Conservation (phyloP, 2,888 invertebrate genomes). For the Rhagonycha lutea region DNA sequence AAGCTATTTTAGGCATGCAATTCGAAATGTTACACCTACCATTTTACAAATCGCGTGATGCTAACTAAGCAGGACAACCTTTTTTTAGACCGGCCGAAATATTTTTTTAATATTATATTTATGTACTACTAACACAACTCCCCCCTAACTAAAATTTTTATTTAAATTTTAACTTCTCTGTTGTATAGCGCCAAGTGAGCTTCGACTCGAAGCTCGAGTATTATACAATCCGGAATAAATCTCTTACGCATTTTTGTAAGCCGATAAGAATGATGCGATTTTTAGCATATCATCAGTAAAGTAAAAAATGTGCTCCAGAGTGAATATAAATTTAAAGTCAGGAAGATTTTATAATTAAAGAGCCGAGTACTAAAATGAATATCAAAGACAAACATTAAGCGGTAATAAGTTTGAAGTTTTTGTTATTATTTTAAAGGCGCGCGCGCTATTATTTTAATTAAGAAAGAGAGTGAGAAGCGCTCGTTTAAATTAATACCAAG, state of each 20-base stretch:
- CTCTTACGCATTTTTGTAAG: background rate
- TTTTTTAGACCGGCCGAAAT: background rate
- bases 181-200: background rate
- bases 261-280: background rate
- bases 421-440: conserved; percentile 7
- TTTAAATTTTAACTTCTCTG: background rate
- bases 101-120: background rate
- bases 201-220: background rate
- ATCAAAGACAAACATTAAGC: background rate
- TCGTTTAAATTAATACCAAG: conserved; percentile 23
- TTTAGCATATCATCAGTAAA: background rate
- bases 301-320: background rate
- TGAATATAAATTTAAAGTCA: background rate
- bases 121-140: background rate
- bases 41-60: background rate
- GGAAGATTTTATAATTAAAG: background rate
- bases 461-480: conserved; percentile 7
- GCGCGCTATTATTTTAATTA: conserved; percentile 28
- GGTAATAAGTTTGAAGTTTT: background rate
- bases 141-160: background rate
- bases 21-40: background rate
- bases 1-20: background rate
- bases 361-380: background rate
- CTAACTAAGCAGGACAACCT: background rate
- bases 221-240: background rate